Conservation (phyloP, 1,140 invertebrate genomes). For the Rhyzopertha dominica region DNA sequence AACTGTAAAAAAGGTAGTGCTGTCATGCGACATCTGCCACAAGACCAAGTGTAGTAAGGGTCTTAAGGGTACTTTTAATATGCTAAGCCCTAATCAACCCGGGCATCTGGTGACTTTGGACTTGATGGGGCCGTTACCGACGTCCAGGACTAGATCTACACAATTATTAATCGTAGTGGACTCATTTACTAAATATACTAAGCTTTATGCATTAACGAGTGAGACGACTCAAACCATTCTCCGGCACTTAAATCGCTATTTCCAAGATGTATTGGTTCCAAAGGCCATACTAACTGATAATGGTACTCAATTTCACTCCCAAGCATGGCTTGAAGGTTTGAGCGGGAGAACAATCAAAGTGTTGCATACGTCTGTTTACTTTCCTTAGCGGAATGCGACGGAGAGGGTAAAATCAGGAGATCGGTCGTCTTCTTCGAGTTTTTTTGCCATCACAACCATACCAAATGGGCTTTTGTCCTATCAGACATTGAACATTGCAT, state of each 20-base stretch:
- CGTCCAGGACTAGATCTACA: neutral
- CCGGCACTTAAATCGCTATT: neutral
- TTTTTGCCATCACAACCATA: neutral
- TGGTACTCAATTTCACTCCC: neutral
- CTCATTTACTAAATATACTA: conserved; percentile 1
- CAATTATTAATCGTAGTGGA: conserved; percentile 3
- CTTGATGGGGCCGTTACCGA: conserved; percentile 5
- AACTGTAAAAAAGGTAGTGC: neutral
- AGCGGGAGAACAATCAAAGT: neutral
- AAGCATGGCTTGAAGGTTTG: neutral
- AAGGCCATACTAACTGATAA: neutral
- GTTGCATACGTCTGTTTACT: neutral
- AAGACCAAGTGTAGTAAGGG: neutral
- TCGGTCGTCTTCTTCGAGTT: neutral
- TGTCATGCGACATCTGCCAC: conserved; percentile 1
- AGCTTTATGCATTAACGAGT: neutral
- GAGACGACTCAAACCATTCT: neutral
- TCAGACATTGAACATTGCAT: neutral
- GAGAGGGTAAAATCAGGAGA: neutral
- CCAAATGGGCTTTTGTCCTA: neutral
- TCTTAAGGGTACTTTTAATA: neutral
- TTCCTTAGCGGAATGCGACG: neutral
- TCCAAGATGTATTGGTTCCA: neutral
- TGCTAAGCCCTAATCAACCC: neutral
- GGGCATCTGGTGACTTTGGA: conserved; percentile 1